Evolutionary conservation across 1,140 invertebrate genomes (phyloP).

Genomic region (Ceratina calcarata): DNA sequence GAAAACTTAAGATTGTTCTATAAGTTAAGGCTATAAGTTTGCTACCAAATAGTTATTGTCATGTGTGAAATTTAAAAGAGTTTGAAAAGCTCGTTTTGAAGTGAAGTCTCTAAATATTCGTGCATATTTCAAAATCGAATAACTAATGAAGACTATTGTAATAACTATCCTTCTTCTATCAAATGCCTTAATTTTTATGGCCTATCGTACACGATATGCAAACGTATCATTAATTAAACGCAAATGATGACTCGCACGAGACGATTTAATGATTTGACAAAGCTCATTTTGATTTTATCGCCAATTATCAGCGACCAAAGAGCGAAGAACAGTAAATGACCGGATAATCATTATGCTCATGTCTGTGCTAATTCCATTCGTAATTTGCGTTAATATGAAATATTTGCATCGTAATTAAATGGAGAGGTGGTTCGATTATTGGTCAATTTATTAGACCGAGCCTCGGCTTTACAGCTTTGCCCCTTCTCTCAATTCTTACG

Average conservation of each 20-base stretch:
- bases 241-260: not conserved
- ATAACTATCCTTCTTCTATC: too few species aligned
- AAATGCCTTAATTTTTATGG: too few species aligned
- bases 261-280: not conserved
- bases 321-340: constrained; percentile 15
- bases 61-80: too few species aligned
- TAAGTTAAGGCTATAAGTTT: too few species aligned
- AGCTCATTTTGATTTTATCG: not conserved
- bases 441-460: not conserved
- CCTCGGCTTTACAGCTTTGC: not conserved
- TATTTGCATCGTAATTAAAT: not conserved
- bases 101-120: too few species aligned
- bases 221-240: not conserved
- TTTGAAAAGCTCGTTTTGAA: too few species aligned
- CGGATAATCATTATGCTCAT: not conserved
- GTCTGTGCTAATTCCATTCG: not conserved
- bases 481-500: not conserved
- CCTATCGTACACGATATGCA: not conserved
- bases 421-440: not conserved
- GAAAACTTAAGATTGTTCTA: not conserved
- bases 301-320: not conserved
- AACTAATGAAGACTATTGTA: too few species aligned
- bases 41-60: too few species aligned
- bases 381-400: not conserved
- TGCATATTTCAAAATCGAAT: too few species aligned